A percentile compares a stretch with the other conserved stretches of the same genome.
Evolutionary conservation across 2,113 vertebrate genomes (phyloP).

Genomic region (Trichechus manatus): DNA sequence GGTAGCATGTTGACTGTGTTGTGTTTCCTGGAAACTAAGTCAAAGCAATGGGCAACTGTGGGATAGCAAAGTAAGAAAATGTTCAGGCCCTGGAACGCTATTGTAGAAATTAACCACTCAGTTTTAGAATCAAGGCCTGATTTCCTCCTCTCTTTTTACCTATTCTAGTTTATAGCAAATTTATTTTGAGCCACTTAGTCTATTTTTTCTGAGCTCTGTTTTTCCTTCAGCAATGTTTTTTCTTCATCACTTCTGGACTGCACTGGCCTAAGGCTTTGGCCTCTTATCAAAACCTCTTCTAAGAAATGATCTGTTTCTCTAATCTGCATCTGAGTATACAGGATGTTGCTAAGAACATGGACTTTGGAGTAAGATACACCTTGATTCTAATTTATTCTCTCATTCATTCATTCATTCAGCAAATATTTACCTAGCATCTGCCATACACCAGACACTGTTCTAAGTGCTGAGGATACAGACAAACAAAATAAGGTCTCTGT

Average conservation of each 20-base stretch:
- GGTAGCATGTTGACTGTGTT: neutral
- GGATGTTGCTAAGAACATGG: neutral
- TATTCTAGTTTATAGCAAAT: neutral
- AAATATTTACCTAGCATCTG: slow-evolving; percentile 59
- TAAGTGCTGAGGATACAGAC: neutral
- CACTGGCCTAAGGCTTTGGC: neutral
- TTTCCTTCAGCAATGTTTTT: neutral
- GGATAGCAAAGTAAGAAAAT: neutral
- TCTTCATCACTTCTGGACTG: neutral
- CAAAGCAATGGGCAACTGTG: neutral
- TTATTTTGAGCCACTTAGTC: slow-evolving; percentile 9
- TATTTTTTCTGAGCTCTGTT: neutral
- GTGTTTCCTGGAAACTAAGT: slow-evolving; percentile 15
- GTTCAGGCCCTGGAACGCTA: neutral
- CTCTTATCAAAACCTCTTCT: slow-evolving; percentile 45
- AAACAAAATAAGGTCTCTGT: slow-evolving; percentile 21
- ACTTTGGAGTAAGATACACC: slow-evolving; percentile 8
- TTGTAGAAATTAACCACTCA: neutral
- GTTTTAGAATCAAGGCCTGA: slow-evolving; percentile 10
- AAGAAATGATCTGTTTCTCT: slow-evolving; percentile 3
- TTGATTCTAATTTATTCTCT: slow-evolving; percentile 42
- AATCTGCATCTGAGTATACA: neutral
- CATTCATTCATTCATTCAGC: slow-evolving; percentile 9
- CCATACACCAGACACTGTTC: neutral
- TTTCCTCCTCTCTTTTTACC: slow-evolving; percentile 17